A percentile compares a stretch with the other conserved stretches of the same genome.
phyloP scores from a whole-genome alignment of 1,140 invertebrate species.

The Apolygus lucorum region DNA sequence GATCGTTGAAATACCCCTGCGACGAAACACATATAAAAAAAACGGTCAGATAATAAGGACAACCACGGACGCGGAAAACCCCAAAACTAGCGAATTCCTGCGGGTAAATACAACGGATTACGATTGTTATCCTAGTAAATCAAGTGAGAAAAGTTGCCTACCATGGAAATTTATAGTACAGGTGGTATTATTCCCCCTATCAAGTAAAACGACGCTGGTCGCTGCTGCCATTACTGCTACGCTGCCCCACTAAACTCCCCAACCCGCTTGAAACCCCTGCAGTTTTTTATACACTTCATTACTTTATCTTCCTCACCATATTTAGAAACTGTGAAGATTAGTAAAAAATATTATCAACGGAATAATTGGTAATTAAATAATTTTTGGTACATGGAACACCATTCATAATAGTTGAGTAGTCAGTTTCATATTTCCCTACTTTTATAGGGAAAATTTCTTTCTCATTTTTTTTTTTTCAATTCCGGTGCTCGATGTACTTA shows the following conservation, averaged over 20 bases:
- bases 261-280: neutral
- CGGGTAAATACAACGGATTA: no score
- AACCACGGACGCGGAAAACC: neutral
- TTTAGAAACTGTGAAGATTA: neutral
- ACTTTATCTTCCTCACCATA: neutral
- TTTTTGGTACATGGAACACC: no score
- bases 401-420: no score
- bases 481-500: no score
- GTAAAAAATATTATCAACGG: neutral
- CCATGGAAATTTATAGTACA: no score
- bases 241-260: neutral
- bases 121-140: no score
- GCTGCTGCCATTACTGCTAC: conserved; percentile 57
- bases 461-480: no score
- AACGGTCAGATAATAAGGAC: neutral
- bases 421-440: no score
- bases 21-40: neutral
- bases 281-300: neutral
- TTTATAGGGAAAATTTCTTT: no score
- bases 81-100: no score
- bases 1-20: neutral
- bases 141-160: no score
- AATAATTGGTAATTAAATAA: neutral
- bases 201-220: conserved; percentile 84
- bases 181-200: conserved; percentile 89